Base-by-base conservation (phyloP, 1,140 invertebrate genomes). In the Drosophila lowei region DNA sequence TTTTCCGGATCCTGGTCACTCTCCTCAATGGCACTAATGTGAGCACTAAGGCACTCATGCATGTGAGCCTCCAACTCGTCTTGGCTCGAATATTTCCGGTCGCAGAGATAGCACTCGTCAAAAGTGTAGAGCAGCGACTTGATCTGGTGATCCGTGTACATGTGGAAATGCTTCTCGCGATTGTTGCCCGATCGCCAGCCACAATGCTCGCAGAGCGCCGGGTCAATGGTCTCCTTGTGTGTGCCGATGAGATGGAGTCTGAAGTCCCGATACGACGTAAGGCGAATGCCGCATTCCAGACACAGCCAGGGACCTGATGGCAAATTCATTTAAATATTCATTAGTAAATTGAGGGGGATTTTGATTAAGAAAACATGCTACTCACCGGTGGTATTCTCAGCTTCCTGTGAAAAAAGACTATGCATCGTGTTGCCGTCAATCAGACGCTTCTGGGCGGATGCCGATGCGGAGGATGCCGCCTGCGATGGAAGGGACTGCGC, bases 121-220 rank as follows among this genome's bases (percentile, higher is more conserved):
- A 94, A 97, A 92, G 84, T 93, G 90, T 93, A 94, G 80, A 94
- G 91, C 30, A 94, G 93, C 8, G 96, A 95, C 63, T 93, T 92
- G 4, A 97, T 92, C 50, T 94, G 94, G 92, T 97, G 96, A 80
- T 96, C 96, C 4, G 94, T 95, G 64, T 95, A 96, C 83, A 96
- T 91, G 91, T 97, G 96, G 88, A 96, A 96, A 80, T 96, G 92
- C 41, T 97, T 92, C 55, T 96, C 93, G 74, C 96, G 96, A 53
- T 96, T 93, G 77, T 96, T 96, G 0, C 92, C 93, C 9, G 95
- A 95, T 76, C 95, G 94, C 68, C 95, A 94, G 0, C 96, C 96
- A 92, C 96, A 97, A 77, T 97, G 94, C 90, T 97, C 96, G 91
- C 96, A 97, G 57, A 98, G 94, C 23, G 94, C 93, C 2, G 94